Evolutionary conservation across 2,113 vertebrate species (phyloP).

Genomic region (Pseudorasbora parva): DNA sequence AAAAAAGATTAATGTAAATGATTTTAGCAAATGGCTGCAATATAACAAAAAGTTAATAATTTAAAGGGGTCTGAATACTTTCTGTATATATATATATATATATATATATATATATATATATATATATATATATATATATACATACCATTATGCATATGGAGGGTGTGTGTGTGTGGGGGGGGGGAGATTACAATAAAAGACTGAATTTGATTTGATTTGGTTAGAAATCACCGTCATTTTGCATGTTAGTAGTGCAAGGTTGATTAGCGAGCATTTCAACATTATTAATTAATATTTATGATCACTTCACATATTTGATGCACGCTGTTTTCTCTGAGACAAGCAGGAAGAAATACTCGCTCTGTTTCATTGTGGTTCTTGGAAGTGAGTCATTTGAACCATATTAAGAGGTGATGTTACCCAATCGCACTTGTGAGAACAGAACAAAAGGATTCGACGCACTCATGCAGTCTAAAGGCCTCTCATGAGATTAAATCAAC

Average conservation of each 20-base stretch:
- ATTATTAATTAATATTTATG: not conserved
- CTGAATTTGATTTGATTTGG: slow-evolving; percentile 25
- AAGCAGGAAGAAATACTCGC: not conserved
- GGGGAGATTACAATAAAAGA: not conserved
- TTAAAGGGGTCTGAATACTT: too few species aligned
- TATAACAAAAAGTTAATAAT: too few species aligned
- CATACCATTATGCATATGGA: too few species aligned
- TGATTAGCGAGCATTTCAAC: slow-evolving; percentile 15
- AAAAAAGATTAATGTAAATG: too few species aligned
- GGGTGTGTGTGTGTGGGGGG: too few species aligned
- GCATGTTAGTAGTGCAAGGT: slow-evolving; percentile 65
- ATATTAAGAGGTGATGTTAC: slow-evolving; percentile 15
- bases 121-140: too few species aligned
- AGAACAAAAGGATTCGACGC: not conserved
- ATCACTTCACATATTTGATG: not conserved
- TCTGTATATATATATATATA: too few species aligned
- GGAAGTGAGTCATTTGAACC: slow-evolving; percentile 8
- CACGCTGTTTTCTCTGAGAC: not conserved
- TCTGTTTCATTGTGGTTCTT: not conserved
- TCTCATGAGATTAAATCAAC: slow-evolving; percentile 17
- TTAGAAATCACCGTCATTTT: slow-evolving; percentile 35
- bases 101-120: too few species aligned
- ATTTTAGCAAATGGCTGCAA: too few species aligned
- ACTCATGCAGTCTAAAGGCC: not conserved
- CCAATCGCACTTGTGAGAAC: not conserved